Evolutionary conservation across 2,888 invertebrate species (phyloP).

Genomic region (Balanococcus diminutus): DNA sequence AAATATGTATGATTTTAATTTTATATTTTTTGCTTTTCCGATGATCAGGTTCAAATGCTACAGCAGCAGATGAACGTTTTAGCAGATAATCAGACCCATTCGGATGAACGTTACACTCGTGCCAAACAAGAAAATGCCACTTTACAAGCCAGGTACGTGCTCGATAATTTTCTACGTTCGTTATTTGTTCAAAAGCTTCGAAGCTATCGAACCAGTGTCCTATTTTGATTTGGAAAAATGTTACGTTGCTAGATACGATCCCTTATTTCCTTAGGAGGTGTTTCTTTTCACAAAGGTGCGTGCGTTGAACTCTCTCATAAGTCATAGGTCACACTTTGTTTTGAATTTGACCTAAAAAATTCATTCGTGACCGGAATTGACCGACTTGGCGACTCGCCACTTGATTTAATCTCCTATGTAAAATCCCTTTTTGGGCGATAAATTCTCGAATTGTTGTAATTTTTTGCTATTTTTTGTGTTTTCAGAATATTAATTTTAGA

Average conservation of each 20-base stretch:
- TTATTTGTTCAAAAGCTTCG: not conserved
- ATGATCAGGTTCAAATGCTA: slow-evolving; percentile 80
- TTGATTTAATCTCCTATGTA: not conserved
- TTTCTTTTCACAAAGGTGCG: not conserved
- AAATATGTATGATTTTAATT: not conserved
- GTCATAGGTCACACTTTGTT: not conserved
- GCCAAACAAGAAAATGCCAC: slow-evolving; percentile 93
- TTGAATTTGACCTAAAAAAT: not conserved
- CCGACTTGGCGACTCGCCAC: not conserved
- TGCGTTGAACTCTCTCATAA: not conserved
- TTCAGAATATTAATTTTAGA: slow-evolving; percentile 86
- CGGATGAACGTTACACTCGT: slow-evolving; percentile 85
- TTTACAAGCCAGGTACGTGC: slow-evolving; percentile 71
- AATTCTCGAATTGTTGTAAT: not conserved
- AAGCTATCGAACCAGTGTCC: not conserved
- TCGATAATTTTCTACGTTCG: not conserved
- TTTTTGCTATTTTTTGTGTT: not conserved
- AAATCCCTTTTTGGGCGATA: not conserved
- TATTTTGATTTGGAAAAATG: not conserved
- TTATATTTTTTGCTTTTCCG: not conserved
- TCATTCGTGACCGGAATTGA: not conserved
- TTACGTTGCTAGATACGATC: not conserved
- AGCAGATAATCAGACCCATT: slow-evolving; percentile 84
- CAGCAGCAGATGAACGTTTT: slow-evolving; percentile 91
- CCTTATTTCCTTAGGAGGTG: not conserved